Evolutionary conservation across 2,888 invertebrate species (phyloP), one percentile per base, ranked within the genome.

Genomic region (Quadriops clusia): DNA sequence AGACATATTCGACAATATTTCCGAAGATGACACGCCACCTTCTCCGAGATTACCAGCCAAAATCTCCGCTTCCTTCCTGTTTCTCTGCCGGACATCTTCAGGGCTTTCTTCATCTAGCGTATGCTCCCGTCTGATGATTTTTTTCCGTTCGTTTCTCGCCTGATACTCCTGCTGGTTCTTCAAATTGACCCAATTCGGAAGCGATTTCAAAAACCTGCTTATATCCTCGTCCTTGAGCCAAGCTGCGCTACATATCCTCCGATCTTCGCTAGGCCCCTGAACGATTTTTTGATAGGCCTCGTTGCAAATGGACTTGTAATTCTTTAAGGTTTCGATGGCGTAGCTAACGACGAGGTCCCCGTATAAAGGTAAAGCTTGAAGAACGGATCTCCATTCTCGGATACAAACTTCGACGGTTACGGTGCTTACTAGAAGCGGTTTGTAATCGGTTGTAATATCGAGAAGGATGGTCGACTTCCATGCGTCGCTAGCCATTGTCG

Each of bases 191-290:
- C 79, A 80, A 49, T 85, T 87, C 0, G 87, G 87, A 30, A 89
- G 60, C 12, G 81, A 77, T 58, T 86, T 89, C 45, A 95, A 72
- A 61, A 93, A 87, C 30, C 93, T 65, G 52, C 83, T 89, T 37
- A 95, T 93, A 54, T 95, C 94, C 48, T 90, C 90, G 60, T 95
- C 94, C 44, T 87, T 86, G 1, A 93, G 70, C 93, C 93, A 89
- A 7, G 79, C 75, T 1, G 85, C 83, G 47, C 83, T 84, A 44
- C 84, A 81, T 34, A 87, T 78, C 37, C 79, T 64, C 44, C 77
- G 72, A 47, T 84, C 82, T 50, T 84, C 82, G 1, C 77, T 70
- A 46, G 81, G 81, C 1, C 79, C 76, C 51, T 81, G 81, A 1
- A 83, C 81, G 38, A 83, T 78, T 23, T 76, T 76, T 37, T 73